phyloP scores from a whole-genome alignment of 1,140 invertebrate species.

The Procambarus clarkii region DNA sequence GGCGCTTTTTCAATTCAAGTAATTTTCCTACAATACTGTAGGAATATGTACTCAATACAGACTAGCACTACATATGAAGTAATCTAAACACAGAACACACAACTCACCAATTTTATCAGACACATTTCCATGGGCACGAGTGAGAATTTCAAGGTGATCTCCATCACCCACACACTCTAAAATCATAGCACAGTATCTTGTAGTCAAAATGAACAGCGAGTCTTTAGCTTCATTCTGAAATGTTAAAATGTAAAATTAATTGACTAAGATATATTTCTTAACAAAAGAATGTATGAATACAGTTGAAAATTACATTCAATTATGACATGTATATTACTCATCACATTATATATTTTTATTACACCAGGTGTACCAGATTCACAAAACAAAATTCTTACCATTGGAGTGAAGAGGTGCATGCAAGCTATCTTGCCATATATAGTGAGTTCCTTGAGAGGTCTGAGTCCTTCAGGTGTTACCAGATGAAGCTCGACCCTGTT shows the following conservation, averaged over 20 bases:
- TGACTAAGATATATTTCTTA: background rate
- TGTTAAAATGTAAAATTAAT: slow-evolving; percentile 71
- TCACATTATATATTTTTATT: too few species aligned
- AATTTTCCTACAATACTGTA: too few species aligned
- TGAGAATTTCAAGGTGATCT: slow-evolving; percentile 92
- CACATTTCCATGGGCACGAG: slow-evolving; percentile 97
- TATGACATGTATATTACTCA: too few species aligned
- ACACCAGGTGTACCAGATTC: too few species aligned
- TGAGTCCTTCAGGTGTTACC: slow-evolving; percentile 96
- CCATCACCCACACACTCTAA: slow-evolving; percentile 89
- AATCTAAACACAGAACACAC: too few species aligned
- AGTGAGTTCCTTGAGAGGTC: slow-evolving; percentile 96
- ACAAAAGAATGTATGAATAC: too few species aligned
- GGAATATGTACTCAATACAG: too few species aligned
- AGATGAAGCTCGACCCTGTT: slow-evolving; percentile 96
- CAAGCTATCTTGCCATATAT: slow-evolving; percentile 96
- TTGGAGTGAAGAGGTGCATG: slow-evolving; percentile 94
- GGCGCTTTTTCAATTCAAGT: too few species aligned
- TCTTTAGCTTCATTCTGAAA: slow-evolving; percentile 94
- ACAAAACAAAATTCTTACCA: slow-evolving; percentile 80
- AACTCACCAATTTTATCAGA: slow-evolving; percentile 85
- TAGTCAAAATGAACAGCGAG: slow-evolving; percentile 94
- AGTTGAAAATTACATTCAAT: background rate
- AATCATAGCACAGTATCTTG: slow-evolving; percentile 97
- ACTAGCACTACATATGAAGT: too few species aligned